phyloP scores from a whole-genome alignment of 1,140 invertebrate genomes.

The Brachionus calyciflorus region DNA sequence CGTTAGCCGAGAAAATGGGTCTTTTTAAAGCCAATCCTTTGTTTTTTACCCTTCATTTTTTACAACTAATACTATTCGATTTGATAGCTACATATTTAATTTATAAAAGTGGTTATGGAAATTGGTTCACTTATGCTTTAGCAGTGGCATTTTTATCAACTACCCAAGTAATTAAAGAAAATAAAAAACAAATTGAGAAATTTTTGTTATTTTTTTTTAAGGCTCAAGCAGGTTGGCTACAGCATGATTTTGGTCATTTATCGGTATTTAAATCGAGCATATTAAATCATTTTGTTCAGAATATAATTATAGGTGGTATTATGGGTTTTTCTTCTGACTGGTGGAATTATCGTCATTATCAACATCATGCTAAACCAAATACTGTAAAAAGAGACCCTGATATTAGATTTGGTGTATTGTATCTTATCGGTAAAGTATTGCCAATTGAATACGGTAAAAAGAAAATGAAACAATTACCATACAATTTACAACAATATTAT shows the following conservation, averaged over 20 bases:
- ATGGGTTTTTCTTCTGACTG: conserved; percentile 50
- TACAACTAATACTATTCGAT: conserved; percentile 13
- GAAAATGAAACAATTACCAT: conserved; percentile 49
- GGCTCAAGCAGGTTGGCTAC: conserved; percentile 50
- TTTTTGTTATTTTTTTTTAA: conserved; percentile 7
- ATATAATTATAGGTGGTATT: conserved; percentile 48
- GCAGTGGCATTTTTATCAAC: background rate
- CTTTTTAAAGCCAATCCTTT: background rate
- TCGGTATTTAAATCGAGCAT: conserved; percentile 48
- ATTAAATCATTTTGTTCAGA: conserved; percentile 48
- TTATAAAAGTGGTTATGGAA: background rate
- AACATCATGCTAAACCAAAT: conserved; percentile 61
- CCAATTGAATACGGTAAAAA: conserved; percentile 38
- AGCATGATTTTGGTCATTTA: conserved; percentile 50
- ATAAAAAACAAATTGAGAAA: background rate
- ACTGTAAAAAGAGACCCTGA: conserved; percentile 58
- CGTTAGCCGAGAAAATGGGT: background rate
- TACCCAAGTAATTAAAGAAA: background rate
- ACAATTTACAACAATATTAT: conserved; percentile 51
- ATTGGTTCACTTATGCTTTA: background rate
- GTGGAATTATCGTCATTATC: conserved; percentile 60
- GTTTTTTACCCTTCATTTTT: background rate
- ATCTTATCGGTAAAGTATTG: conserved; percentile 53
- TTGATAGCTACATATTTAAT: conserved; percentile 1
- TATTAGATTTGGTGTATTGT: conserved; percentile 54